These are phyloP conservation scores for Meda fulgida DNA, from an alignment of 2,797 vertebrate species.

Conservation along the genomic window DNA sequence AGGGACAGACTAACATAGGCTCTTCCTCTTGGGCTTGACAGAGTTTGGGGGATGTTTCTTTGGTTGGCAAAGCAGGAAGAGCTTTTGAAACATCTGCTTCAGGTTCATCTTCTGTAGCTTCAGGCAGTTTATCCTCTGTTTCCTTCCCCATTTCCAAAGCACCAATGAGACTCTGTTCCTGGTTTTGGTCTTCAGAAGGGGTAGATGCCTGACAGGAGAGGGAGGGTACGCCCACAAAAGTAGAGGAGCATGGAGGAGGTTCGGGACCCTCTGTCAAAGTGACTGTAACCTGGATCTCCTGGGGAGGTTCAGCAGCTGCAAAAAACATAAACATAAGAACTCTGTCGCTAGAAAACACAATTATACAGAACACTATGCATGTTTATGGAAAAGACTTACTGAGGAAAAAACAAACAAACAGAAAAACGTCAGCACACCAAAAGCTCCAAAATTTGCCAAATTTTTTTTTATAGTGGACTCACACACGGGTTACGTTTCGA, in stretches of 20 bases:
- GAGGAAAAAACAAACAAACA: not conserved
- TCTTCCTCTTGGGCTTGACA: slow-evolving; percentile 43
- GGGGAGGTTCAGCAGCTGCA: slow-evolving; percentile 57
- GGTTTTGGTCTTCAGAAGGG: slow-evolving; percentile 38
- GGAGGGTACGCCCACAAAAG: slow-evolving; percentile 36
- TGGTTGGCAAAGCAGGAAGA: slow-evolving; percentile 47
- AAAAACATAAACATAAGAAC: not conserved
- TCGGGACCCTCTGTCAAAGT: slow-evolving; percentile 55
- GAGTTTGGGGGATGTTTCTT: slow-evolving; percentile 57
- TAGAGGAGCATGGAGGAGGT: slow-evolving; percentile 46
- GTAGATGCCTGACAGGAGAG: slow-evolving; percentile 53
- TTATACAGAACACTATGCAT: not conserved
- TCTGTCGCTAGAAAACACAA: not conserved
- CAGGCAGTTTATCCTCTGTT: slow-evolving; percentile 21
- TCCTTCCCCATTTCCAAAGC: slow-evolving; percentile 29
- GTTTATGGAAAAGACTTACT: not conserved
- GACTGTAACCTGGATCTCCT: slow-evolving; percentile 66
- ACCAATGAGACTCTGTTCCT: slow-evolving; percentile 25
- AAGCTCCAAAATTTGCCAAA: too few species aligned
- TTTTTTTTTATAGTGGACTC: too few species aligned
- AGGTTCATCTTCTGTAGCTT: slow-evolving; percentile 34
- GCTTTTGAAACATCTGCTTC: slow-evolving; percentile 59
- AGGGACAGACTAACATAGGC: slow-evolving; percentile 51
- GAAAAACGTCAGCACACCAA: too few species aligned
- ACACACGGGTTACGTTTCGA: too few species aligned